Conservation (phyloP, 2,797 vertebrate genomes). For the Novumbra hubbsi region DNA sequence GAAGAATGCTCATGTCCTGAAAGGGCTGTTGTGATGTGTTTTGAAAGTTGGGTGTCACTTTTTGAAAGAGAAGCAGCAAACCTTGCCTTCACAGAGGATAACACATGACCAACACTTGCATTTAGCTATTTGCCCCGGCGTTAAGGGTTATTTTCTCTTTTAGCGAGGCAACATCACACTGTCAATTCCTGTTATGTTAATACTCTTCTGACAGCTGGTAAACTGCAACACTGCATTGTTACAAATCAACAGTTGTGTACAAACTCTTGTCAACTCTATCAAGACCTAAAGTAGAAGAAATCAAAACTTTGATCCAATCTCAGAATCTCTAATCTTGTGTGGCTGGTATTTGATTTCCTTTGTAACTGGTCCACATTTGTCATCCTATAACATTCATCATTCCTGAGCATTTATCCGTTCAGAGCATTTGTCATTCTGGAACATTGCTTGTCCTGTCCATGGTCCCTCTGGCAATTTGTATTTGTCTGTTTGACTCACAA, state of each 20-base stretch:
- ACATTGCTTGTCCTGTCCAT: constrained; percentile 40
- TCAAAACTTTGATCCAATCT: constrained; percentile 15
- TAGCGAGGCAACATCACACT: not conserved
- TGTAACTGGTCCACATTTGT: constrained; percentile 19
- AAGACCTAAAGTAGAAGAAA: constrained; percentile 16
- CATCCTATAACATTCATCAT: constrained; percentile 12
- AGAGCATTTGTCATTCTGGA: constrained; percentile 15
- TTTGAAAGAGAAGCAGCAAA: constrained; percentile 39
- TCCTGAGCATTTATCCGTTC: constrained; percentile 38
- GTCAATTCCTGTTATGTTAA: not conserved
- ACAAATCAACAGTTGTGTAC: not conserved
- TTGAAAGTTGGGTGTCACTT: constrained; percentile 51
- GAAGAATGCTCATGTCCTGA: constrained; percentile 45
- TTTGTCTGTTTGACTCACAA: constrained; percentile 29
- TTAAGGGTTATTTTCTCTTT: not conserved
- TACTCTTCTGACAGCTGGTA: not conserved
- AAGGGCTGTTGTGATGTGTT: constrained; percentile 50
- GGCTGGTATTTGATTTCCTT: constrained; percentile 20
- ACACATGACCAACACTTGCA: constrained; percentile 31
- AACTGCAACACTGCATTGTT: not conserved
- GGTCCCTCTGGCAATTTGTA: constrained; percentile 32
- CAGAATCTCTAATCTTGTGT: constrained; percentile 12
- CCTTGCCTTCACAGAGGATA: constrained; percentile 45
- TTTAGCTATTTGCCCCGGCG: constrained; percentile 17
- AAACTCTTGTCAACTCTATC: constrained; percentile 27